Evolutionary conservation across 37 sponge, comb jelly and placozoan genomes (phyloP).

Genomic region (Ianthella basta): DNA sequence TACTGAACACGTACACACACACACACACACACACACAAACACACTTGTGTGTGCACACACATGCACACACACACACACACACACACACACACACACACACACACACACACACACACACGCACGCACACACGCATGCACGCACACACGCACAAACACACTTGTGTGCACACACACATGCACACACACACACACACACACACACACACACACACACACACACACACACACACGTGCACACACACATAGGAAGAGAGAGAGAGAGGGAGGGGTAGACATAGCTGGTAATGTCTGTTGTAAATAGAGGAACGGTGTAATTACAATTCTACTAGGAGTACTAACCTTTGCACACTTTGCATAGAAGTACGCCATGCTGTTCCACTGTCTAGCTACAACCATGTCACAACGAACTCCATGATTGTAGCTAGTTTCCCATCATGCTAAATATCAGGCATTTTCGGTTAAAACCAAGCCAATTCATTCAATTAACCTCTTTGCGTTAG

Average conservation of each 20-base stretch:
- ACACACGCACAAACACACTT: constrained; percentile 31
- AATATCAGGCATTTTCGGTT: no score
- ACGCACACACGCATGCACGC: constrained; percentile 13
- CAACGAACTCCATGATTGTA: no score
- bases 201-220: constrained; percentile 16
- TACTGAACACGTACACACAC: no score
- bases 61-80: constrained; percentile 32
- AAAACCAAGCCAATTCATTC: no score
- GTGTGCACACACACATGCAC: constrained; percentile 34
- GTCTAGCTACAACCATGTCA: no score
- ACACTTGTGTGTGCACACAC: not conserved
- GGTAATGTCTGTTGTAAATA: no score
- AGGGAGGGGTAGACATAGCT: no score
- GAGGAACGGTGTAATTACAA: not conserved
- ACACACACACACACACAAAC: constrained; percentile 23
- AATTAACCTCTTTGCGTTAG: no score
- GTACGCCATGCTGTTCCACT: no score
- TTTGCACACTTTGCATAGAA: no score
- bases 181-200: constrained; percentile 44
- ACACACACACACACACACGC: constrained; percentile 40
- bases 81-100: constrained; percentile 25
- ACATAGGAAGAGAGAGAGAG: not conserved
- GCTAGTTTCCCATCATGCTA: no score
- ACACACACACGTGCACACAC: constrained; percentile 9
- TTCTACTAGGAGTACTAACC: no score